These are phyloP conservation scores for Trachelus tabidus DNA, from an alignment of 2,888 invertebrate genomes.

Conservation along the genomic window DNA sequence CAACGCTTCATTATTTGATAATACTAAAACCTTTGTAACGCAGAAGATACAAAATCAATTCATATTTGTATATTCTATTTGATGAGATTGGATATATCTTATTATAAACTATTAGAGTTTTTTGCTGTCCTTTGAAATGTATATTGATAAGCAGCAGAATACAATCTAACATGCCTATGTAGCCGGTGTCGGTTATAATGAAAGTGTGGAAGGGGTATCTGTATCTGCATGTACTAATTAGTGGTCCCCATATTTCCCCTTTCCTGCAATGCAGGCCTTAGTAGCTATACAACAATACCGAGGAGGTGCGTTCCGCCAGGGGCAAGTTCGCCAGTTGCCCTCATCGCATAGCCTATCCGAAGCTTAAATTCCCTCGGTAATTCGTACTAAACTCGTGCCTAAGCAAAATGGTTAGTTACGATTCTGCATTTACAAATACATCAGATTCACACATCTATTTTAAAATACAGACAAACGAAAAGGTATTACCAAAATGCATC, in stretches of 20 bases:
- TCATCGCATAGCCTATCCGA: slow-evolving; percentile 57
- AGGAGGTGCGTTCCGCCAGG: slow-evolving; percentile 66
- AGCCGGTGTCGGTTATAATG: slow-evolving; percentile 11
- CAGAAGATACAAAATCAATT: too few relatives aligned
- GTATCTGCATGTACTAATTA: slow-evolving; percentile 62
- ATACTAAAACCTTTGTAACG: too few relatives aligned
- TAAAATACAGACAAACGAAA: background rate
- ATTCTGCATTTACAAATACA: background rate
- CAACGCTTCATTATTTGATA: too few relatives aligned
- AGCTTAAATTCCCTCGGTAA: slow-evolving; percentile 49
- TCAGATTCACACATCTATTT: background rate
- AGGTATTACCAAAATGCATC: background rate
- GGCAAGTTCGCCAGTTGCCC: slow-evolving; percentile 64
- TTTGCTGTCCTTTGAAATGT: background rate
- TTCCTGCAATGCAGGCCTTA: slow-evolving; percentile 64
- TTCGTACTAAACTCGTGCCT: slow-evolving; percentile 50
- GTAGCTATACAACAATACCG: slow-evolving; percentile 67
- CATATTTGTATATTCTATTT: too few relatives aligned
- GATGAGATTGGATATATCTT: too few relatives aligned
- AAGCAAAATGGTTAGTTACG: slow-evolving; percentile 34
- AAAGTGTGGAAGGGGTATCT: slow-evolving; percentile 19
- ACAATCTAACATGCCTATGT: slow-evolving; percentile 11
- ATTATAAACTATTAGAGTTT: background rate
- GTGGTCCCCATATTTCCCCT: slow-evolving; percentile 58
- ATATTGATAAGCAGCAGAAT: background rate